phyloP scores from a whole-genome alignment of 2,888 invertebrate species.

The Philereme vetulata region DNA sequence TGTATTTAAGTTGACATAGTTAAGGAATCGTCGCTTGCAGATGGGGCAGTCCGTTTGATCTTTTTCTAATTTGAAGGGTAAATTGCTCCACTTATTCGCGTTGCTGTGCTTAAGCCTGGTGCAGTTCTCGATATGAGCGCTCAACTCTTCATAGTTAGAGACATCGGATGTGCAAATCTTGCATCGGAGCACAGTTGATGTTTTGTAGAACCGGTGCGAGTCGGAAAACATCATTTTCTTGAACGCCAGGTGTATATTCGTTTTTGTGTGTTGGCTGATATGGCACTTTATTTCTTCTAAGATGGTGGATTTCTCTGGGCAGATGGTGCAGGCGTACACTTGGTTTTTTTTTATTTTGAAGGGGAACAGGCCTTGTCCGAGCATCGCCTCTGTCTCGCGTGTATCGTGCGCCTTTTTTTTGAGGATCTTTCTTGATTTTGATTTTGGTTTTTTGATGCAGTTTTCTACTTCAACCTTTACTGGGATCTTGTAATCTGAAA shows the following conservation, averaged over 20 bases:
- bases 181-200: conserved; percentile 52
- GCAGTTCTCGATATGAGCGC: conserved; percentile 62
- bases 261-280: conserved; percentile 56
- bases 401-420: conserved; percentile 43
- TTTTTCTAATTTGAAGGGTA: conserved; percentile 75
- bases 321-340: conserved; percentile 61
- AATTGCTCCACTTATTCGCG: conserved; percentile 56
- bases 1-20: conserved; percentile 72
- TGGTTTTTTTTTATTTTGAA: conserved; percentile 68
- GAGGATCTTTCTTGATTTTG: conserved; percentile 42
- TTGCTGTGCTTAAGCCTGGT: conserved; percentile 48
- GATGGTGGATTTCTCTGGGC: conserved; percentile 57
- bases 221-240: conserved; percentile 69
- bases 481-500: conserved; percentile 26
- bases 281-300: conserved; percentile 65
- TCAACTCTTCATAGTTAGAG: conserved; percentile 56
- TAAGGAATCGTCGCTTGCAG: conserved; percentile 70
- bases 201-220: conserved; percentile 62
- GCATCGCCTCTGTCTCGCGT: conserved; percentile 59
- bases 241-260: conserved; percentile 63
- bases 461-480: conserved; percentile 59
- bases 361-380: conserved; percentile 65
- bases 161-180: conserved; percentile 68
- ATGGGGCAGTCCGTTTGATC: conserved; percentile 75
- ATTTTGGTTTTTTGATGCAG: conserved; percentile 46